These are phyloP conservation scores for Diglossa cyanea DNA, from an alignment of 2,797 vertebrate genomes.

Conservation along the genomic window DNA sequence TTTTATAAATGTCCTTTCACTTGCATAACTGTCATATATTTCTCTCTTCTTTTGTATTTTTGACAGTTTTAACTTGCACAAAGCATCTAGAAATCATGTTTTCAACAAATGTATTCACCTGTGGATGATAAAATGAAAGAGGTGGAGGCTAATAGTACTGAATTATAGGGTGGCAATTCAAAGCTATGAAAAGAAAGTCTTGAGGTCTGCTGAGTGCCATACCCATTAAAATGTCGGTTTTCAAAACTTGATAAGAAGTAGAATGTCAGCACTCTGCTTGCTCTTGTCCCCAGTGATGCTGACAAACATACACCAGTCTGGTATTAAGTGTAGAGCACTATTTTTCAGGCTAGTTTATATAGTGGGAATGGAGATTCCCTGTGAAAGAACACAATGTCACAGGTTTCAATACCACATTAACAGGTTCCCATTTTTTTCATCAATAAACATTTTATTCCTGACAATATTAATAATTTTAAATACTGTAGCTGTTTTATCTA, in stretches of 20 bases:
- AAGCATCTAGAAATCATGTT: conserved; percentile 60
- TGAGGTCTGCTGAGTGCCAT: conserved; percentile 55
- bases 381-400: background rate
- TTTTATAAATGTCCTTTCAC: conserved; percentile 65
- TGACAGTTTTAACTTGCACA: conserved; percentile 62
- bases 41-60: conserved; percentile 62
- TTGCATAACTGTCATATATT: conserved; percentile 57
- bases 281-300: conserved; percentile 37
- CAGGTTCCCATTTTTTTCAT: background rate
- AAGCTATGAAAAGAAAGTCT: conserved; percentile 60
- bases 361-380: background rate
- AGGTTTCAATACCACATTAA: background rate
- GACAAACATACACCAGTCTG: conserved; percentile 14
- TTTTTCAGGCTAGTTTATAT: background rate
- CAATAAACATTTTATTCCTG: background rate
- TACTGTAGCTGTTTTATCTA: background rate
- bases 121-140: conserved; percentile 66
- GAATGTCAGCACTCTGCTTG: conserved; percentile 29
- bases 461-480: background rate
- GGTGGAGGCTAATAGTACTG: conserved; percentile 66
- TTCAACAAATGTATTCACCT: conserved; percentile 71
- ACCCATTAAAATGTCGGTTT: conserved; percentile 57
- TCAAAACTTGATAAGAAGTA: conserved; percentile 25
- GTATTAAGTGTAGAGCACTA: background rate
- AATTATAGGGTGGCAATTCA: conserved; percentile 68